phyloP scores from a whole-genome alignment of 2,113 vertebrate genomes.

The Morphnarchus princeps region DNA sequence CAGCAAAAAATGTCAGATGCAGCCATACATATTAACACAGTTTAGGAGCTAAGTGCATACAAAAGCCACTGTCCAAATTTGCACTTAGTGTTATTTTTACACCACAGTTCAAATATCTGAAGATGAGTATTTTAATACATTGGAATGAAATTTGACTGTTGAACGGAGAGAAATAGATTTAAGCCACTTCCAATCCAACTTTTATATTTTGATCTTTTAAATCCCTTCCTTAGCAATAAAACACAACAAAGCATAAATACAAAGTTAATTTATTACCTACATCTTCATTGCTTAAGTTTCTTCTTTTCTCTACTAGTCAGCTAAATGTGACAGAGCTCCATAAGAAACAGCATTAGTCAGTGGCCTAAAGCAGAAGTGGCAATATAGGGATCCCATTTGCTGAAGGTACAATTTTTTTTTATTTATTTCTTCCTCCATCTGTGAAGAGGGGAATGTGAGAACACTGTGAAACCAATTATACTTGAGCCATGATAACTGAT shows the following conservation, averaged over 20 bases:
- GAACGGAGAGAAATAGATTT: neutral
- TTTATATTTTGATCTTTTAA: neutral
- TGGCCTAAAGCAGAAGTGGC: neutral
- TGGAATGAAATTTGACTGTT: neutral
- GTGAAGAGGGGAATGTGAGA: neutral
- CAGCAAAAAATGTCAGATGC: neutral
- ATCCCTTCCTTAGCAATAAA: neutral
- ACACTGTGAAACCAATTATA: neutral
- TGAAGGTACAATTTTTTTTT: neutral
- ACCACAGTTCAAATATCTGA: neutral
- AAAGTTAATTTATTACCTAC: neutral
- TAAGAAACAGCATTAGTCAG: neutral
- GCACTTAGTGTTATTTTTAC: neutral
- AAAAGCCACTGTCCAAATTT: neutral
- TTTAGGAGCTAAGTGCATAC: neutral
- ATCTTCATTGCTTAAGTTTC: neutral
- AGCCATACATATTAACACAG: neutral
- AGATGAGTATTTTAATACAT: neutral
- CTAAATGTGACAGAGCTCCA: neutral
- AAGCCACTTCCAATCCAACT: neutral
- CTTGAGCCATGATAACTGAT: neutral
- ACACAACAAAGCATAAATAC: neutral
- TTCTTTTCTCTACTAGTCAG: neutral
- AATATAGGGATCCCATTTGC: fast-evolving
- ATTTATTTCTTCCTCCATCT: neutral